Evolutionary conservation across 1,140 invertebrate genomes (phyloP).

Genomic region (Zaprionus ornatus): DNA sequence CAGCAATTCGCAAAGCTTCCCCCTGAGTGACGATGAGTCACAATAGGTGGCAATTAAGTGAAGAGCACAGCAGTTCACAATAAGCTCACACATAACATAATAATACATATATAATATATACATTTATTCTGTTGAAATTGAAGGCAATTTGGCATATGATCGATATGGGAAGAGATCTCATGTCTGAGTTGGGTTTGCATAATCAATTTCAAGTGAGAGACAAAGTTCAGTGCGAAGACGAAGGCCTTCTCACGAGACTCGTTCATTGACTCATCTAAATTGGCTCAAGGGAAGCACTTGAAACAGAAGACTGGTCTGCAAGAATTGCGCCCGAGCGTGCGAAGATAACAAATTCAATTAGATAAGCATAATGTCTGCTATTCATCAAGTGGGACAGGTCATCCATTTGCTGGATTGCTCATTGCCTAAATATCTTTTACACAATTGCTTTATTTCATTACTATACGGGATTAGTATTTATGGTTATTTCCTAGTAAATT

Average conservation of each 20-base stretch:
- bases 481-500: not conserved
- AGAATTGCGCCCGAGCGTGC: not conserved
- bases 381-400: not conserved
- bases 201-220: not conserved
- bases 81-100: not conserved
- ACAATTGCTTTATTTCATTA: not conserved
- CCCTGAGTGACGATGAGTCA: conserved; percentile 27
- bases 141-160: not conserved
- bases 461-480: not conserved
- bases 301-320: not conserved
- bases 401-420: not conserved
- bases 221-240: not conserved
- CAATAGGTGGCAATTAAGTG: not conserved
- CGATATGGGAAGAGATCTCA: not conserved
- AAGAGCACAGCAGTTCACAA: not conserved
- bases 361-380: not conserved
- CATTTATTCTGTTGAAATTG: not conserved
- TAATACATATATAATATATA: not conserved
- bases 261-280: conserved; percentile 11
- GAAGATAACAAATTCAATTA: conserved; percentile 1
- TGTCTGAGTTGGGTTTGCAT: not conserved
- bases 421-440: not conserved
- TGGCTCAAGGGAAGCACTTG: conserved; percentile 9
- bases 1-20: not conserved
- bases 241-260: not conserved